Percentiles rank a stretch among this genome's conserved stretches.
These are phyloP conservation scores for Leptobrachium leishanense DNA, from an alignment of 2,113 vertebrate species.

Conservation along the genomic window DNA sequence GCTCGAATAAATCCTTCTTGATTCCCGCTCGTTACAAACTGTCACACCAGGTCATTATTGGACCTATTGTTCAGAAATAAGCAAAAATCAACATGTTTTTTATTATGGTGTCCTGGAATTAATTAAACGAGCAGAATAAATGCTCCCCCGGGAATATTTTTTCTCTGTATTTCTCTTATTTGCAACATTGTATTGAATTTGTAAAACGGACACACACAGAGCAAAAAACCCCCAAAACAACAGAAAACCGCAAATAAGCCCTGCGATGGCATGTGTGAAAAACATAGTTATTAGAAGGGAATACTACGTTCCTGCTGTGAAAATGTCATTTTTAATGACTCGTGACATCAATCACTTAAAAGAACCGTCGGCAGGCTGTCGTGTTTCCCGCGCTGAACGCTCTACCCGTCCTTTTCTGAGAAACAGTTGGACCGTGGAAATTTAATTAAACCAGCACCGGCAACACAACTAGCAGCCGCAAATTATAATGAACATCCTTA, in stretches of 20 bases:
- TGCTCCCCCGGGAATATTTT: constrained; percentile 2
- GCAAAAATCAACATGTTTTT: no score
- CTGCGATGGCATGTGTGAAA: constrained; percentile 16
- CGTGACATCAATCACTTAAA: constrained; percentile 26
- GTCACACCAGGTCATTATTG: no score
- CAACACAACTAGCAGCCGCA: background rate
- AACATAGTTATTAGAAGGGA: background rate
- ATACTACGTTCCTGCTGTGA: constrained; percentile 13
- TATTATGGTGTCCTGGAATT: no score
- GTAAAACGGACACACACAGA: constrained; percentile 13
- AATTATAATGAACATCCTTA: constrained; percentile 13
- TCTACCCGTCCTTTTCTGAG: background rate
- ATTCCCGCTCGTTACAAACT: no score
- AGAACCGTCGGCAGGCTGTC: background rate
- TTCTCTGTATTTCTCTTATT: constrained; percentile 5
- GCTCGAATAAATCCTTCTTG: no score
- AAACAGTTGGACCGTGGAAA: background rate
- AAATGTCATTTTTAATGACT: constrained; percentile 6
- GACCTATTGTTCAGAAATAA: no score
- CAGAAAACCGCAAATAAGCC: background rate
- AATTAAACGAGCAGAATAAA: no score
- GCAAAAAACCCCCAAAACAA: constrained; percentile 5
- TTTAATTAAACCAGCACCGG: constrained; percentile 15
- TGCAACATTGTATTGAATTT: constrained; percentile 20
- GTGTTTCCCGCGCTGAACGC: background rate